Evolutionary conservation across 2,113 vertebrate species (phyloP).

Genomic region (Beaufortia kweichowensis): DNA sequence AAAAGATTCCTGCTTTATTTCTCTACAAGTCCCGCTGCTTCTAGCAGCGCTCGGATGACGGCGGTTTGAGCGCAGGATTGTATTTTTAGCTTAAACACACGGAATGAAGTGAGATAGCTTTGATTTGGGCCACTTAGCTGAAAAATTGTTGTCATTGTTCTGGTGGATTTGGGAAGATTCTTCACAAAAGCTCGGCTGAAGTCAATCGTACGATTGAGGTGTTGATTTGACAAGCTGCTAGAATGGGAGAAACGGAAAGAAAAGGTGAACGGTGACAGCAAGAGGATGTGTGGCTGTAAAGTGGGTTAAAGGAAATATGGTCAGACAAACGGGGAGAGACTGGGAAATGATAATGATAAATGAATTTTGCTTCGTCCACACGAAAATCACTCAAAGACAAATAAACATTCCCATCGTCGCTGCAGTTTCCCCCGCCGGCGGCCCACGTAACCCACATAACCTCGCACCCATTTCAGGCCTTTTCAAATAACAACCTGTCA

Average conservation of each 20-base stretch:
- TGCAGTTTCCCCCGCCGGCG: too few relatives aligned
- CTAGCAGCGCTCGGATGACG: slow-evolving; percentile 42
- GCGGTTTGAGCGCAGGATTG: slow-evolving; percentile 51
- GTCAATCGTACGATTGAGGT: slow-evolving; percentile 48
- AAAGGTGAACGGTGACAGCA: slow-evolving; percentile 35
- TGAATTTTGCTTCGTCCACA: slow-evolving; percentile 34
- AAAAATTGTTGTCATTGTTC: slow-evolving; percentile 48
- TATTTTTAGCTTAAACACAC: slow-evolving; percentile 49
- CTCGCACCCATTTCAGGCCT: slow-evolving; percentile 45
- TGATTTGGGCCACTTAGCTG: slow-evolving; percentile 50
- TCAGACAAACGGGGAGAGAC: neutral
- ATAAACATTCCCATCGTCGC: slow-evolving; percentile 52
- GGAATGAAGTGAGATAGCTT: slow-evolving; percentile 40
- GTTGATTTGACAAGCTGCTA: slow-evolving; percentile 40
- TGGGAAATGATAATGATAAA: slow-evolving; percentile 42
- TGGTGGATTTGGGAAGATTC: slow-evolving; percentile 34
- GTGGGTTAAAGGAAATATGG: slow-evolving; percentile 37
- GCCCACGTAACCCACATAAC: slow-evolving; percentile 46
- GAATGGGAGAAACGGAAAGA: slow-evolving; percentile 35
- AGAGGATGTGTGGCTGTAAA: slow-evolving; percentile 21
- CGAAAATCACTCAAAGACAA: slow-evolving; percentile 51
- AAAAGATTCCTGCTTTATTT: slow-evolving; percentile 61
- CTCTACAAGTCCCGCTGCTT: slow-evolving; percentile 54
- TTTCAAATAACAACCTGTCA: slow-evolving; percentile 50
- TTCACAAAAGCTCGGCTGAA: slow-evolving; percentile 44